Evolutionary conservation across 2,888 invertebrate genomes (phyloP), one percentile per base, ranked within the genome.

Genomic region (Dryomyza anilis): DNA sequence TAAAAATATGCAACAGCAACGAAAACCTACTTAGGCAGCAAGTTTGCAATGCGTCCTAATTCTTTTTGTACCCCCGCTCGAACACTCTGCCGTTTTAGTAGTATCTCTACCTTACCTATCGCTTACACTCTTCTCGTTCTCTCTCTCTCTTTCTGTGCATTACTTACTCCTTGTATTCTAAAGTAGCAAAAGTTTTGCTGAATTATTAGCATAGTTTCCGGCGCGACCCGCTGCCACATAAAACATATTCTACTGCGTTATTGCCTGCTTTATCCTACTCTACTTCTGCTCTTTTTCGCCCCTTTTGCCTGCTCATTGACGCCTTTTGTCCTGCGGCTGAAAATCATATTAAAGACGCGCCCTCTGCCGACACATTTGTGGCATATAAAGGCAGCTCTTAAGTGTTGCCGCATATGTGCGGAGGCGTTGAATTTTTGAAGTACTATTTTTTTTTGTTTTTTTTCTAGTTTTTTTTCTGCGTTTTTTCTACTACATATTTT

Each of bases 181-280:
- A 21, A n/a, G 55, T 8, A 52, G 50, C 3, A 52, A 52, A 55
- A 55, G 55, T 55, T 55, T 33, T 33, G 19, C 30, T 33, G 33
- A 55, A 23, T 55, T 55, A 55, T 55, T 55, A 55, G 55, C 55
- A 55, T 55, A 55, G 30, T 52, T 55, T 33, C 21, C 21, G 55
- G 29, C 19, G 19, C 55, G 23, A 43, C 43, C 43, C n/a, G 43
- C 43, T 16, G 19, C 6, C 50, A 23, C 55, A 33, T 14, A 30
- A 55, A 55, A 55, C 55, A 33, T 30, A 55, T 55, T 29, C 19
- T n/a, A n/a, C n/a, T n/a, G n/a, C n/a, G n/a, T n/a, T n/a, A n/a
- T n/a, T n/a, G n/a, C n/a, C n/a, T n/a, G n/a, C n/a, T n/a, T n/a
- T n/a, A n/a, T n/a, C n/a, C n/a, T n/a, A n/a, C n/a, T n/a, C n/a